phyloP scores from a whole-genome alignment of 2,888 invertebrate species.

The Geophilus truncorum region DNA sequence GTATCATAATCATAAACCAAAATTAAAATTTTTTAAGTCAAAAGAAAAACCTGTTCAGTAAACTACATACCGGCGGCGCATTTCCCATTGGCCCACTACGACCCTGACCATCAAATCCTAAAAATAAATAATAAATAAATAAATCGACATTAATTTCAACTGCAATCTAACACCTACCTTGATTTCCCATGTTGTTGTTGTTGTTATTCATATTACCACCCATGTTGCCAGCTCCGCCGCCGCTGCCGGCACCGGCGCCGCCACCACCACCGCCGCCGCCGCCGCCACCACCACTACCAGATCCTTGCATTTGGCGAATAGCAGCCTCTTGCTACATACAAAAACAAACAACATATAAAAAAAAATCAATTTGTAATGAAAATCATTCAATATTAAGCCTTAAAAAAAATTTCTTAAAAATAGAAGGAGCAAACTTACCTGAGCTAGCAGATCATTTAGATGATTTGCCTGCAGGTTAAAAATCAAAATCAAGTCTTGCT shows the following conservation, averaged over 20 bases:
- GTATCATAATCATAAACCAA: background rate
- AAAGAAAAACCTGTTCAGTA: background rate
- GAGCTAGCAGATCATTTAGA: constrained; percentile 30
- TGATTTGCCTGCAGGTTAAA: constrained; percentile 28
- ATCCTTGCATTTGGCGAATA: constrained; percentile 34
- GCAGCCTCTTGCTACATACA: constrained; percentile 37
- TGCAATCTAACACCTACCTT: background rate
- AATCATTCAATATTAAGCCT: background rate
- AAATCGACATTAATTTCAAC: background rate
- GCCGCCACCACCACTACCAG: background rate
- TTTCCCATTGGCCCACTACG: constrained; percentile 22
- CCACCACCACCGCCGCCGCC: constrained; percentile 19
- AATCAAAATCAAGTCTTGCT: background rate
- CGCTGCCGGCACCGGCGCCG: background rate
- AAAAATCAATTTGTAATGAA: background rate
- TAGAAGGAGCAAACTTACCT: constrained; percentile 14
- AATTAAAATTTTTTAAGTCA: too few species aligned
- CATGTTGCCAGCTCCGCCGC: background rate
- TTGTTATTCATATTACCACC: constrained; percentile 31
- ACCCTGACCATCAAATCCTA: constrained; percentile 28
- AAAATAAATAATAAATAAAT: background rate
- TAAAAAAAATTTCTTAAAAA: background rate
- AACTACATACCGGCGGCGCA: constrained; percentile 9
- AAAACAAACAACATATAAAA: background rate
- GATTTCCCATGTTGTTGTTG: background rate